Evolutionary conservation across 2,797 vertebrate genomes (phyloP).

Genomic region (Hephaestus fuliginosus): DNA sequence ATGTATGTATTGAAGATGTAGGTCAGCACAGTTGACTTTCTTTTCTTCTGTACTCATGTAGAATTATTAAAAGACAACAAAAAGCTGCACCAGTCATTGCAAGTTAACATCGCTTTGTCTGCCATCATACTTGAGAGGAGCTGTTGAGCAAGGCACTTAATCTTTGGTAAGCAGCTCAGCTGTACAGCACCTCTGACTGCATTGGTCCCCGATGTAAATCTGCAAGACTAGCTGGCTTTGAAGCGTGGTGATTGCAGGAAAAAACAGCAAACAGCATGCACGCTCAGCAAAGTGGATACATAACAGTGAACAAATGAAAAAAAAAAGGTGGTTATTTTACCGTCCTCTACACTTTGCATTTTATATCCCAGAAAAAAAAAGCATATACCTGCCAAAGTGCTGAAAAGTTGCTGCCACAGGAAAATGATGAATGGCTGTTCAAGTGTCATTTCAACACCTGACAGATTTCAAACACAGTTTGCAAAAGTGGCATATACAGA

Average conservation of each 20-base stretch:
- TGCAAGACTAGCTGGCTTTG: constrained; percentile 33
- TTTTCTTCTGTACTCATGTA: neutral
- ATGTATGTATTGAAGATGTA: neutral
- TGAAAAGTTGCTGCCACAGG: constrained; percentile 50
- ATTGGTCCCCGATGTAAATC: constrained; percentile 23
- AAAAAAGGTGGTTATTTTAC: constrained; percentile 6
- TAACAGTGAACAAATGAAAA: constrained; percentile 19
- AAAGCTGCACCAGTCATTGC: neutral
- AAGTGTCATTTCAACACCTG: constrained; percentile 49
- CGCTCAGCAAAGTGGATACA: constrained; percentile 51
- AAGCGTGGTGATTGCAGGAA: constrained; percentile 21
- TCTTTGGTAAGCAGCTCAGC: constrained; percentile 23
- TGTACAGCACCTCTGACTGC: constrained; percentile 5
- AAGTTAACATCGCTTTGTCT: neutral
- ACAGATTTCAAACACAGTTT: constrained; percentile 48
- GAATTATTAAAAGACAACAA: neutral
- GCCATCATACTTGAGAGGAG: neutral
- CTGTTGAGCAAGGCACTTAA: constrained; percentile 10
- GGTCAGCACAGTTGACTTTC: too few relatives aligned
- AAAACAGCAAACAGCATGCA: constrained; percentile 17
- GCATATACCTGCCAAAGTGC: constrained; percentile 37
- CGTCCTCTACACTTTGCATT: constrained; percentile 33
- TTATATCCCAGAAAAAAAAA: constrained; percentile 11
- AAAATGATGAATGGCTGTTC: constrained; percentile 44
- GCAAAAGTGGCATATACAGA: constrained; percentile 47